Conservation (phyloP, 1,140 invertebrate genomes). For the Panagrolaimus sp. region DNA sequence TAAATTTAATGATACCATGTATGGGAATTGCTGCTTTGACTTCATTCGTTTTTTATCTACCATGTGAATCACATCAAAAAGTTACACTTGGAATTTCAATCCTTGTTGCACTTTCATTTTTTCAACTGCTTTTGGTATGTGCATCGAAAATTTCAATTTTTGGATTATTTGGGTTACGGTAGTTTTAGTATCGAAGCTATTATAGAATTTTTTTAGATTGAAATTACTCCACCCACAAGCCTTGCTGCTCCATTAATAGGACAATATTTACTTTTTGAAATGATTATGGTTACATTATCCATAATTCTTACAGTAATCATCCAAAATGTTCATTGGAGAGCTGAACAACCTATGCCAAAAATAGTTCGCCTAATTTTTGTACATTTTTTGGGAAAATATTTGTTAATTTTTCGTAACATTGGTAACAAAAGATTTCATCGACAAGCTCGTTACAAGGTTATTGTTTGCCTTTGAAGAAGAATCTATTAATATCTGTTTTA, state of each 20-base stretch:
- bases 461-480: background rate
- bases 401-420: slow-evolving; percentile 34
- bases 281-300: slow-evolving; percentile 98
- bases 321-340: slow-evolving; percentile 97
- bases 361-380: slow-evolving; percentile 85
- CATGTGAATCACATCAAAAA: slow-evolving; percentile 72
- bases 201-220: slow-evolving; percentile 61
- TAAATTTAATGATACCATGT: slow-evolving; percentile 64
- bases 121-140: slow-evolving; percentile 94
- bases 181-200: no score
- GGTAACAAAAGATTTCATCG: slow-evolving; percentile 15
- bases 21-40: slow-evolving; percentile 70
- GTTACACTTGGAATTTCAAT: slow-evolving; percentile 50
- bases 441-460: slow-evolving; percentile 17
- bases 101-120: slow-evolving; percentile 84
- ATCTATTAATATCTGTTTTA: slow-evolving; percentile 17
- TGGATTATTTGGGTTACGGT: no score
- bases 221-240: slow-evolving; percentile 93
- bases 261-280: slow-evolving; percentile 91
- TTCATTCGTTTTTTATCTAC: slow-evolving; percentile 63
- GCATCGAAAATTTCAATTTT: no score
- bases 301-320: slow-evolving; percentile 95
- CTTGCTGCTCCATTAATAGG: slow-evolving; percentile 88
- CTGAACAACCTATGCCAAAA: slow-evolving; percentile 75
- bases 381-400: slow-evolving; percentile 67